phyloP scores from a whole-genome alignment of 2,888 invertebrate genomes.

The Tuberolachnus salignus region DNA sequence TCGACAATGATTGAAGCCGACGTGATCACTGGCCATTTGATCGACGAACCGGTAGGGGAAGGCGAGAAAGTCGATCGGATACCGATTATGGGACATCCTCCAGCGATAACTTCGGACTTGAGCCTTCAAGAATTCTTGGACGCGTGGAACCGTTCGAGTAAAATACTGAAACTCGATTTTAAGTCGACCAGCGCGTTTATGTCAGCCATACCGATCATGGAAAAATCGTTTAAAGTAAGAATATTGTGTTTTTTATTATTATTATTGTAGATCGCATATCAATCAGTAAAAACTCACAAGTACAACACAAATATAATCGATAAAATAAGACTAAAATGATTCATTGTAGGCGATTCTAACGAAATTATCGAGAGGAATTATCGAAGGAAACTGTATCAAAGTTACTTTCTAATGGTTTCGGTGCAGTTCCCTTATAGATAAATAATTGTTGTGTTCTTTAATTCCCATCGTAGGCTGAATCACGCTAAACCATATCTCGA shows the following conservation, averaged over 20 bases:
- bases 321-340: too few species aligned
- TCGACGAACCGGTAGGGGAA: conserved; percentile 58
- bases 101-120: conserved; percentile 74
- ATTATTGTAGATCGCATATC: neutral
- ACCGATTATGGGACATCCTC: conserved; percentile 90
- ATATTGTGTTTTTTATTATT: neutral
- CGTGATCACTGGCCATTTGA: conserved; percentile 34
- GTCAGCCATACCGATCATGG: conserved; percentile 39
- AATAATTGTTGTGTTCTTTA: too few species aligned
- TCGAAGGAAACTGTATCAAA: too few species aligned
- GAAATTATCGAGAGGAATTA: too few species aligned
- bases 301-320: neutral
- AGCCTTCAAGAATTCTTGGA: conserved; percentile 75
- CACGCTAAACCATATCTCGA: too few species aligned
- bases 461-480: too few species aligned
- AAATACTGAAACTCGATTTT: conserved; percentile 88
- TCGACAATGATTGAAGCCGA: conserved; percentile 52
- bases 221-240: conserved; percentile 32
- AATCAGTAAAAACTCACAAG: neutral
- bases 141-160: conserved; percentile 66
- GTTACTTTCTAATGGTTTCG: too few species aligned
- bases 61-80: conserved; percentile 63
- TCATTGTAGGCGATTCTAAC: too few species aligned
- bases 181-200: conserved; percentile 79
- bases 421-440: too few species aligned